Percentiles rank a stretch among this genome's conserved stretches.
Evolutionary conservation across 2,888 invertebrate genomes (phyloP).

Genomic region (Mythimna loreyi): DNA sequence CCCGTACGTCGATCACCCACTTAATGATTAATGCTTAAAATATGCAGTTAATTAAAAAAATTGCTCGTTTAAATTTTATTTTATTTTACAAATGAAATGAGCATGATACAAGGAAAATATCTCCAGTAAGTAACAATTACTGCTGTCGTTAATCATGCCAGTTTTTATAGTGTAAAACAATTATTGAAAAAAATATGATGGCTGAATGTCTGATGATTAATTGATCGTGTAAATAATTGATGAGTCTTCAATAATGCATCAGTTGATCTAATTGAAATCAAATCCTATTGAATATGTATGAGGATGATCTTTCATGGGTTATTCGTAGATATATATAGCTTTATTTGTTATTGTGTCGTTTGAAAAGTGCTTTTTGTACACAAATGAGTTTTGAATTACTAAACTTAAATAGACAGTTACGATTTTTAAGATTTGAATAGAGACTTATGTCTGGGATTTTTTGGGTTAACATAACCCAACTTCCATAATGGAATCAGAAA

Average conservation of each 20-base stretch:
- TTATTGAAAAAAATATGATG: neutral
- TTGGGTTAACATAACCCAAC: too few species aligned
- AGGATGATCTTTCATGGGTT: neutral
- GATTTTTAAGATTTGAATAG: too few species aligned
- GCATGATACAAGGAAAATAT: neutral
- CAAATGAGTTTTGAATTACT: neutral
- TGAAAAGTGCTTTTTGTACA: neutral
- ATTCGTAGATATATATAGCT: neutral
- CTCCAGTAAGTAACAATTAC: neutral
- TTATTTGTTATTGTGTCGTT: neutral
- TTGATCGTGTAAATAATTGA: slow-evolving; percentile 23
- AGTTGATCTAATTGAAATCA: slow-evolving; percentile 6
- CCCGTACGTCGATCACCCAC: too few species aligned
- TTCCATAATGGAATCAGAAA: too few species aligned
- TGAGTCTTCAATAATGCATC: slow-evolving; percentile 7
- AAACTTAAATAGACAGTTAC: too few species aligned
- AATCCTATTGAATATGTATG: neutral
- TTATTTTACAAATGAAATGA: neutral
- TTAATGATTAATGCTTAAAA: too few species aligned
- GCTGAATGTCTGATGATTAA: slow-evolving; percentile 2
- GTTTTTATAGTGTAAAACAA: neutral
- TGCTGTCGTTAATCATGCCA: neutral
- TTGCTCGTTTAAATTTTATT: too few species aligned
- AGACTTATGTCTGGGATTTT: too few species aligned
- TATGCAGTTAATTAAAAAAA: too few species aligned